Percentiles rank a stretch among this genome's conserved stretches.
Evolutionary conservation across 53 echinoderm and acorn worm genomes (phyloP).

Genomic region (Patiria pectinifera): DNA sequence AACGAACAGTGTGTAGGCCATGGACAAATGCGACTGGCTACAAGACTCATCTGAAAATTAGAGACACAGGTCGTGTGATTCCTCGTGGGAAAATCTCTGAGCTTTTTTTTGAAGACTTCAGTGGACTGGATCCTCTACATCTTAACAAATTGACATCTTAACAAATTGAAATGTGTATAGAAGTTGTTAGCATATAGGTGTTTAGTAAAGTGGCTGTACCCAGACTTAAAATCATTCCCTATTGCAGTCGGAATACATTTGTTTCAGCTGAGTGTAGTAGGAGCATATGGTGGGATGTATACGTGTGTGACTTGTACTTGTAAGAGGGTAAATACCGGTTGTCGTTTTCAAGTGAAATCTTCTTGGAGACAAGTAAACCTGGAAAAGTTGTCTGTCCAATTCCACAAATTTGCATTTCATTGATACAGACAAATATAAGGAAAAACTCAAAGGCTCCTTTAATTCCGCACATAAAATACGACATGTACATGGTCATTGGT

Average conservation of each 20-base stretch:
- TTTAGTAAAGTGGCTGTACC: background rate
- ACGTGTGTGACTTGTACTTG: too few species aligned
- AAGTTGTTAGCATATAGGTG: background rate
- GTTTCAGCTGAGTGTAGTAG: conserved; percentile 30
- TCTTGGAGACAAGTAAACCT: too few species aligned
- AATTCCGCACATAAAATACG: too few species aligned
- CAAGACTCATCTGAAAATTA: background rate
- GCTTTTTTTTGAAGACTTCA: background rate
- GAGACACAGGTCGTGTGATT: background rate
- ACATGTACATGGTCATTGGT: too few species aligned
- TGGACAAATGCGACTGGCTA: background rate
- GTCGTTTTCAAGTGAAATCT: too few species aligned
- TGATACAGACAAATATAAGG: too few species aligned
- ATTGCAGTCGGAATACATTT: conserved; percentile 29
- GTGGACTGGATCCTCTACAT: background rate
- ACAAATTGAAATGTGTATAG: background rate
- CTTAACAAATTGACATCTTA: background rate
- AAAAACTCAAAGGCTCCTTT: too few species aligned
- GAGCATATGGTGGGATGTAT: background rate
- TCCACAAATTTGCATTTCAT: too few species aligned
- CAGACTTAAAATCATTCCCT: background rate
- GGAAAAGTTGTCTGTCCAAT: too few species aligned
- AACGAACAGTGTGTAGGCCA: background rate
- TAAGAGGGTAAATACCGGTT: too few species aligned
- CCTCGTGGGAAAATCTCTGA: background rate